Base-by-base conservation (phyloP, 1,140 invertebrate species). In the Idris sp. region DNA sequence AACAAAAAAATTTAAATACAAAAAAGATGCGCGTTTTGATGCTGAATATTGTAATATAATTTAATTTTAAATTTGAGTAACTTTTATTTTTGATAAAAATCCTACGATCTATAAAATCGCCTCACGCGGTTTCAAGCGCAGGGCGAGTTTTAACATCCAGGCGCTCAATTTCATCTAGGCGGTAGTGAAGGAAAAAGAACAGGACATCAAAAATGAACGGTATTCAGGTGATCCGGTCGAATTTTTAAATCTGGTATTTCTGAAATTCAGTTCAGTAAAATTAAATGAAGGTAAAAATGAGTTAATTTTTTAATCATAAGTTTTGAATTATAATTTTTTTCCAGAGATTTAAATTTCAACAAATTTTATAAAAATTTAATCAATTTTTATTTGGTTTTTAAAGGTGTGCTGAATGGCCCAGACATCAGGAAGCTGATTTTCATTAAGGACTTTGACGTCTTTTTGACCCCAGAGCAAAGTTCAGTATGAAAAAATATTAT, bases 101-200 rank as follows among this genome's bases (percentile, higher is more conserved):
- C n/a, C n/a, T n/a, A n/a, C n/a, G n/a, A n/a, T n/a, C n/a, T n/a
- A n/a, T n/a, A n/a, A n/a, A n/a, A n/a, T n/a, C n/a, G n/a, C n/a
- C n/a, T n/a, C n/a, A n/a, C n/a, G n/a, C n/a, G n/a, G n/a, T n/a
- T n/a, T n/a, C n/a, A n/a, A n/a, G n/a, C n/a, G n/a, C n/a, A n/a
- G n/a, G n/a, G n/a, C n/a, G n/a, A n/a, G n/a, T n/a, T n/a, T n/a
- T n/a, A n/a, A n/a, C n/a, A n/a, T n/a, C n/a, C n/a, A n/a, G n/a
- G n/a, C n/a, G n/a, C n/a, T n/a, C n/a, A 62, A 31, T 31, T 62
- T 62, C 26, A 18, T 49, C 41, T 2, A 18, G n/a, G 22, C 31
- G 1, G 19, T 19, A 11, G 5, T 22, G 9, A 16, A 1, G 9
- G 2, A 28, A 22, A 2, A 26, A 7, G n/a, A 43, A 10, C 10